Conservation (phyloP, 1,140 invertebrate species). For the Trichomalopsis sarcophagae region DNA sequence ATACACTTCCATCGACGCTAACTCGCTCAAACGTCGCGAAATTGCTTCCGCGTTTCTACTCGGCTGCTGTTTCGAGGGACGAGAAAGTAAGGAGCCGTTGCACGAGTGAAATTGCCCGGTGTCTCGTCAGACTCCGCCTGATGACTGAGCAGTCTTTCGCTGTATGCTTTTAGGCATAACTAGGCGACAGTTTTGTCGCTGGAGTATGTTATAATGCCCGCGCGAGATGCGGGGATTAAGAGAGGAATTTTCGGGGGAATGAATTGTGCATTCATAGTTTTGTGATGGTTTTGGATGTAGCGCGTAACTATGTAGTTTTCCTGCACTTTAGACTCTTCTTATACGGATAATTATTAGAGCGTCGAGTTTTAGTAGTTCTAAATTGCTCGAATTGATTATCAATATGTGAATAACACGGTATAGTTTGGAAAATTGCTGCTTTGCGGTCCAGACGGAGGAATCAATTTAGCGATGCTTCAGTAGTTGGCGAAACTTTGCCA, state of each 20-base stretch:
- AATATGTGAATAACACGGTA: no score
- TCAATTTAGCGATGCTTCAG: no score
- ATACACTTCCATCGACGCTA: neutral
- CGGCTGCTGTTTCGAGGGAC: neutral
- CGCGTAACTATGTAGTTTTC: no score
- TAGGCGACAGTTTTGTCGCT: neutral
- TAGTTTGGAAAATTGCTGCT: no score
- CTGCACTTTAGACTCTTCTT: no score
- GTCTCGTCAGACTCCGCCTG: neutral
- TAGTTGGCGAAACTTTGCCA: no score
- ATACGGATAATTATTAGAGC: no score
- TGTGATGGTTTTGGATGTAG: no score
- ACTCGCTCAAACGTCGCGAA: neutral
- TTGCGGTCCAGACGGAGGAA: no score
- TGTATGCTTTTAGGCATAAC: neutral
- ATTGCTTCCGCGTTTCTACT: neutral
- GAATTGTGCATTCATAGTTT: no score
- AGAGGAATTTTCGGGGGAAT: neutral
- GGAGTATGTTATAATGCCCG: neutral
- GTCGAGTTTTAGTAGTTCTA: no score
- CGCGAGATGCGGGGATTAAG: neutral
- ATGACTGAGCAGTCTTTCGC: neutral
- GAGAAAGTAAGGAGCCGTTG: neutral
- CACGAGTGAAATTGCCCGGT: neutral
- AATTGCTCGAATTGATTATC: no score